These are phyloP conservation scores for Eutolmus rufibarbis DNA, from an alignment of 2,888 invertebrate species.

Conservation along the genomic window DNA sequence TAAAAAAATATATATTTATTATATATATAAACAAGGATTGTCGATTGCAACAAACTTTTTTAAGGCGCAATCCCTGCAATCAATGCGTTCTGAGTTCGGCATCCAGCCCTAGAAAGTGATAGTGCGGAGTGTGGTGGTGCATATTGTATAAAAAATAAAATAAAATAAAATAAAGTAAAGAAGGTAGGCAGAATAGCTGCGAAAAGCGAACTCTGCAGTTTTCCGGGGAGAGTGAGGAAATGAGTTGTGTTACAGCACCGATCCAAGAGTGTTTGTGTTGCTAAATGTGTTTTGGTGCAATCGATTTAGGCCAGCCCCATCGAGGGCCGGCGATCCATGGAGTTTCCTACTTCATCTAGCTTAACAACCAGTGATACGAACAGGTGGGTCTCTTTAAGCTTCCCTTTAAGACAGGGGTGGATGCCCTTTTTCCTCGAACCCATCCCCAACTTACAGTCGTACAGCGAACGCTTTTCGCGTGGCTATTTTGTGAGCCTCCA, in stretches of 20 bases:
- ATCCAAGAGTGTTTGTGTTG: conserved; percentile 32
- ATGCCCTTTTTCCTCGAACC: neutral
- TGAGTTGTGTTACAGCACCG: conserved; percentile 30
- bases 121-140: neutral
- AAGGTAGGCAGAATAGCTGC: neutral
- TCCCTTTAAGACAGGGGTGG: conserved; percentile 4
- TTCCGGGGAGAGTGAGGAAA: neutral
- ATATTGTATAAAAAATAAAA: neutral
- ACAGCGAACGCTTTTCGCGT: neutral
- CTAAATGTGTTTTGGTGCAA: conserved; percentile 62
- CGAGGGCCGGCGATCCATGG: conserved; percentile 64
- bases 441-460: neutral
- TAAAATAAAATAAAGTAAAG: neutral
- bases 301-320: conserved; percentile 61
- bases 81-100: neutral
- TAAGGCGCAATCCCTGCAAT: neutral
- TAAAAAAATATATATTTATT: neutral
- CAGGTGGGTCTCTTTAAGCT: conserved; percentile 51
- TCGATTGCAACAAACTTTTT: neutral
- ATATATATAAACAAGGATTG: neutral
- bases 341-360: conserved; percentile 61
- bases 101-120: neutral
- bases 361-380: conserved; percentile 53
- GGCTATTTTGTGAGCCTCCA: neutral
- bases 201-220: neutral